phyloP scores from a whole-genome alignment of 2,113 vertebrate genomes.

The Triplophysa rosa region DNA sequence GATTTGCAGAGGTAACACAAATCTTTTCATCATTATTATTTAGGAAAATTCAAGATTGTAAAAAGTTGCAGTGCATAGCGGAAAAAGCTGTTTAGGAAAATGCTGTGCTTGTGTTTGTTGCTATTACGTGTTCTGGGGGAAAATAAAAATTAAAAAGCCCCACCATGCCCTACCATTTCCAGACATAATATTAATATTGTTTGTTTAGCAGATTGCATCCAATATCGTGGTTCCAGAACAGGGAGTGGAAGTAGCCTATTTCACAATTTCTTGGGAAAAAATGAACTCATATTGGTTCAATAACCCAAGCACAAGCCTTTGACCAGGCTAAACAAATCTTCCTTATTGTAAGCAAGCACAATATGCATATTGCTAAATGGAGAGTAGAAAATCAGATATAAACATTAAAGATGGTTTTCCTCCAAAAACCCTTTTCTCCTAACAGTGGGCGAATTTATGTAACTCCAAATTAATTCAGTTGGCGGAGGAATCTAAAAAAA shows the following conservation, averaged over 20 bases:
- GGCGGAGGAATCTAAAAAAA: neutral
- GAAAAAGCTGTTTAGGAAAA: neutral
- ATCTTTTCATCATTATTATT: too few relatives aligned
- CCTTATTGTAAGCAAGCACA: neutral
- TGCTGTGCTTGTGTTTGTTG: too few relatives aligned
- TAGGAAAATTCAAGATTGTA: too few relatives aligned
- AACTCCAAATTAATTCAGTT: neutral
- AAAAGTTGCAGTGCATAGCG: neutral
- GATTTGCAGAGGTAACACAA: too few relatives aligned
- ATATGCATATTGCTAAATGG: neutral
- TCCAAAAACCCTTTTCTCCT: neutral
- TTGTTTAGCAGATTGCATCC: too few relatives aligned
- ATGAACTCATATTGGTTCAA: neutral
- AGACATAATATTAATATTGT: too few relatives aligned
- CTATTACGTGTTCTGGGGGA: neutral
- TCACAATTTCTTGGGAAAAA: neutral
- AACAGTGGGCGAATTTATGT: neutral
- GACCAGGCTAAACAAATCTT: neutral
- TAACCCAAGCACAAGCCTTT: neutral
- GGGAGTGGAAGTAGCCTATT: neutral
- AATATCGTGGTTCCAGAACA: too few relatives aligned
- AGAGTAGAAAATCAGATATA: neutral
- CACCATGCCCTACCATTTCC: too few relatives aligned
- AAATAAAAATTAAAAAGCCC: neutral
- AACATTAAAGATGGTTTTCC: slow-evolving; percentile 8